These are phyloP conservation scores for Stichodactyla mertensii DNA, from an alignment of 64 coral and sea anemone species.

Conservation along the genomic window DNA sequence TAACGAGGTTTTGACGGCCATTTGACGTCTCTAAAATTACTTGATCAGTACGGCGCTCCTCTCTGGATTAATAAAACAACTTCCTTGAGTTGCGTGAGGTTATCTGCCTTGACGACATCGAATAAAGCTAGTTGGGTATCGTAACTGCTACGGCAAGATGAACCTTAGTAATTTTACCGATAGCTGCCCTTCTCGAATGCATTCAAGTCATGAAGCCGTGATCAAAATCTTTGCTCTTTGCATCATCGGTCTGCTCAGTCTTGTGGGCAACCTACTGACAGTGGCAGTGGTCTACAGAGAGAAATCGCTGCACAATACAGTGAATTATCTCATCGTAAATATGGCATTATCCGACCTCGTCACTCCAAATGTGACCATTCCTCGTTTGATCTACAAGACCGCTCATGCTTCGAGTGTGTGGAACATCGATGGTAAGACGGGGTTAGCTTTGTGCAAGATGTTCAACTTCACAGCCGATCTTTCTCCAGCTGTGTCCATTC, in stretches of 20 bases:
- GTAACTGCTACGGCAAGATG: not conserved
- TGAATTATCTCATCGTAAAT: conserved; percentile 43
- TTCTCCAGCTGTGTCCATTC: not conserved
- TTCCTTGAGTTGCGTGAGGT: not conserved
- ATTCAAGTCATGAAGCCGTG: not conserved
- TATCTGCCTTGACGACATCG: too few species aligned
- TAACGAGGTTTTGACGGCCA: not conserved
- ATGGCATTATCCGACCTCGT: conserved; percentile 42
- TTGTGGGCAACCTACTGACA: conserved; percentile 34
- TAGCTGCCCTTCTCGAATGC: not conserved
- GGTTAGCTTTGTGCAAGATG: conserved; percentile 28
- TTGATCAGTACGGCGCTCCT: not conserved
- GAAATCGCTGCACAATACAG: conserved; percentile 7
- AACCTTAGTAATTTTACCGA: not conserved
- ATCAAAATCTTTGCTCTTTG: not conserved
- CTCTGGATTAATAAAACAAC: not conserved
- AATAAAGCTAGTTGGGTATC: not conserved
- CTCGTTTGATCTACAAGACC: not conserved
- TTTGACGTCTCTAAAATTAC: not conserved
- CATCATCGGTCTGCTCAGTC: not conserved
- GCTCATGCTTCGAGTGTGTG: not conserved
- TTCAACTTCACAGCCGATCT: conserved; percentile 17
- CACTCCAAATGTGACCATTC: not conserved
- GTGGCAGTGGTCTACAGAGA: conserved; percentile 15
- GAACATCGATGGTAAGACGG: conserved; percentile 13